Evolutionary conservation across 2,797 vertebrate species (phyloP), one percentile per base, ranked within the genome.

Genomic region (Parambassis ranga): DNA sequence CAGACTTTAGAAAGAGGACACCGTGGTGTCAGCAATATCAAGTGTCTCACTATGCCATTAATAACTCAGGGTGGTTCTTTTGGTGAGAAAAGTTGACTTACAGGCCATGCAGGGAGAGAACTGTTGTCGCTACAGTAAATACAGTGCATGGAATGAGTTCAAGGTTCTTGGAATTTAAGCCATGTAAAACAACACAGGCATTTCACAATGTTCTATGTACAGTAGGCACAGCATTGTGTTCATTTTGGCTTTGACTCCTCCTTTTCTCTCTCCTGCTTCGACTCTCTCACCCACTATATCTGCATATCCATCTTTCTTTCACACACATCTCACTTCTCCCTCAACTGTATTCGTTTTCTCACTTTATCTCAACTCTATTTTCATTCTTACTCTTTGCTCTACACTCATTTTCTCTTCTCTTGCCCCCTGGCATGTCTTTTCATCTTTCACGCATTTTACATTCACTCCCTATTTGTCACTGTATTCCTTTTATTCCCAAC

Each of bases 311-410:
- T 83, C 79, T 84, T 65, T 83, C 71, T 81, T 83, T 87, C 83
- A 62, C 79, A 84, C 82, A 87, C 80, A 74, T 87, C 80, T 83
- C 79, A 81, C 79, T 81, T 84, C 75, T 80, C 60, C 65, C 74
- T 77, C 71, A 73, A 69, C 87, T 79, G 63, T 57, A 62, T 77
- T 79, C 60, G 23, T 80, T 79, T 80, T 79, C 69, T 78, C 74
- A 76, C 72, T 80, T 84, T 49, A 60, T 65, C 75, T 66, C 68
- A 68, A 75, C 71, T 88, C 75, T 70, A 60, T 77, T 81, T 76
- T 59, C 66, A 53, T 58, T 64, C 57, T 73, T 55, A 49, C 35
- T 59, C 57, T 69, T 36, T 72, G 58, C 51, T 55, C 48, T 56
- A 73, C 37, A 77, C 75, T 79, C 59, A 39, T 65, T 63, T 64